Base-by-base conservation (phyloP, 2,888 invertebrate genomes). In the Drymonia ruficornis region DNA sequence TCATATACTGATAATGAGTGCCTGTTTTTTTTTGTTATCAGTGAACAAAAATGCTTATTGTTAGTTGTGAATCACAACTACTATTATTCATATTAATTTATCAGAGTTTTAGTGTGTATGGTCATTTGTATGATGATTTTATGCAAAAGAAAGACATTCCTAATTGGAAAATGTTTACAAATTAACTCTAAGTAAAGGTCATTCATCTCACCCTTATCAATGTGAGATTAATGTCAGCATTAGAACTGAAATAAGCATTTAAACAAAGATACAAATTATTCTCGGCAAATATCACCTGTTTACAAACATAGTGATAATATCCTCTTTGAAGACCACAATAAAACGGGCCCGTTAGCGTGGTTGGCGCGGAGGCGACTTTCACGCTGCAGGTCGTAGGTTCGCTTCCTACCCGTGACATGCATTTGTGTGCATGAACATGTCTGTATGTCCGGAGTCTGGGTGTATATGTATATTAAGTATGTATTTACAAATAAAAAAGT, bases 1-100 rank as follows among this genome's bases (percentile, higher is more conserved):
- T 11, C 11, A 36, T 5, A 29, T n/a, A 16, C 18, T 13, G 64
- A 67, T 67, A 67, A 62, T 64, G 52, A 43, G 40, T 54, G 46
- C 47, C 54, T 61, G 55, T 53, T 62, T 65, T 56, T 59, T 50
- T 57, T 48, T 63, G 68, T 74, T 78, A 78, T 76, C 78, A 71
- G 65, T 56, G 51, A 58, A 64, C 58, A 46, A 70, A 64, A 70
- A 59, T 65, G 59, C 62, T 65, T 68, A 70, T 66, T 69, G 56
- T 63, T 57, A n/a, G 52, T 56, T 56, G 28, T 70, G 72, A 66
- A 58, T 70, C 72, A 69, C 61, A 53, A 56, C 57, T 38, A 53
- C 43, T 62, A 58, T 46, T 57, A 54, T 60, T 51, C 23, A 47
- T 49, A 52, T 44, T 44, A 49, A 56, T 57, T 61, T 59, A 65